Percentiles rank a stretch among this genome's conserved stretches.
Conservation (phyloP, 2,888 invertebrate genomes). For the Pseudococcus jackbeardsleyi region DNA sequence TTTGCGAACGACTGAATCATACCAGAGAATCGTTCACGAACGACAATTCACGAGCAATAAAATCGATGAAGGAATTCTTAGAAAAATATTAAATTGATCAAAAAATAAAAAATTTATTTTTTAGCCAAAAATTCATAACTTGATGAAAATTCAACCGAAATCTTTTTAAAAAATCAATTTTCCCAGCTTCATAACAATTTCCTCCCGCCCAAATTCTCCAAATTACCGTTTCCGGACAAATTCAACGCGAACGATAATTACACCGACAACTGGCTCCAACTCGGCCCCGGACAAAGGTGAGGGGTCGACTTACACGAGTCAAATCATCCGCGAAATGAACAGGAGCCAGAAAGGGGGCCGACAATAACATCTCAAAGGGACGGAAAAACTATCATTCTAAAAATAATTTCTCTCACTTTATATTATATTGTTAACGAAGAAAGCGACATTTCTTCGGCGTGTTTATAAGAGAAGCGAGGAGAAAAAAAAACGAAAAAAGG, state of each 20-base stretch:
- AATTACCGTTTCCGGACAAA: neutral
- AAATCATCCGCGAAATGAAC: neutral
- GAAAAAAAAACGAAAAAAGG: neutral
- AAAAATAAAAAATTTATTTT: no score
- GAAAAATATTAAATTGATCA: neutral
- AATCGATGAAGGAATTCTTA: neutral
- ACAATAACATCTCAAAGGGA: slow-evolving; percentile 12
- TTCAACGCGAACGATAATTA: neutral
- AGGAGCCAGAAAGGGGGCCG: neutral
- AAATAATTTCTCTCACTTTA: slow-evolving; percentile 28
- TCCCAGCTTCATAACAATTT: no score
- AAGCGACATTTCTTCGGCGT: slow-evolving; percentile 23
- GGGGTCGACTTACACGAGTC: neutral
- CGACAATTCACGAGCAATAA: neutral
- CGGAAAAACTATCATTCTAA: slow-evolving; percentile 11
- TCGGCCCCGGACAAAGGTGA: neutral
- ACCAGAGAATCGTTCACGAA: neutral
- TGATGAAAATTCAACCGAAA: no score
- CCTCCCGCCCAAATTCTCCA: neutral
- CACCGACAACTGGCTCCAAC: neutral
- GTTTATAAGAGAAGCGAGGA: neutral
- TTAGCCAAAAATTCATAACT: no score
- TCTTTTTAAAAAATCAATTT: no score
- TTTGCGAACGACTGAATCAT: neutral
- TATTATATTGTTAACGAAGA: slow-evolving; percentile 33